These are phyloP conservation scores for Pogonophryne albipinna DNA, from an alignment of 2,797 vertebrate species.

Conservation along the genomic window DNA sequence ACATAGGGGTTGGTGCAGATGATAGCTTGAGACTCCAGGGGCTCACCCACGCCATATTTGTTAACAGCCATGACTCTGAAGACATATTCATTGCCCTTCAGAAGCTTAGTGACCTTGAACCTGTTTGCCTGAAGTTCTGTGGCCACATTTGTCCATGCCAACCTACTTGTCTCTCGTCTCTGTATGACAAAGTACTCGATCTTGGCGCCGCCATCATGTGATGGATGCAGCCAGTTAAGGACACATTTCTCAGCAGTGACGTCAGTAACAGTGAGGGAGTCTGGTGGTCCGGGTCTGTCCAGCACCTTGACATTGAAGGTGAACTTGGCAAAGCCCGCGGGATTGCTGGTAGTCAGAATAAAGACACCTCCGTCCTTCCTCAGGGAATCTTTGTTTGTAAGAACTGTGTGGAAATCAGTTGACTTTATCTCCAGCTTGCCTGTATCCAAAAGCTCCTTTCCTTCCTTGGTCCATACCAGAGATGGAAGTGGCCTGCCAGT, in stretches of 20 bases:
- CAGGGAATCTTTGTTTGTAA: conserved; percentile 93
- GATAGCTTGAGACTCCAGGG: conserved; percentile 92
- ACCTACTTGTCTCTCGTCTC: conserved; percentile 96
- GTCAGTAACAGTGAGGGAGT: conserved; percentile 91
- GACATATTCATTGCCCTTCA: conserved; percentile 98
- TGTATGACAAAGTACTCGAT: conserved; percentile 97
- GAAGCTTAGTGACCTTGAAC: conserved; percentile 95
- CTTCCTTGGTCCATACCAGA: conserved; percentile 96
- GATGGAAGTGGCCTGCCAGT: conserved; percentile 93
- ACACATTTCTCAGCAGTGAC: conserved; percentile 96
- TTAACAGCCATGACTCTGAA: conserved; percentile 99
- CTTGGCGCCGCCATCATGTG: conserved; percentile 96
- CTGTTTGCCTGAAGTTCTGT: conserved; percentile 94
- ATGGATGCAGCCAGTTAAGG: conserved; percentile 95
- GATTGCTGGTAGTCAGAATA: conserved; percentile 94
- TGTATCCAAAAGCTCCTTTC: conserved; percentile 94
- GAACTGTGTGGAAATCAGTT: conserved; percentile 92
- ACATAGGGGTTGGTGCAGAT: conserved; percentile 95
- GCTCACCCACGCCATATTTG: conserved; percentile 96
- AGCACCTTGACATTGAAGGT: conserved; percentile 96
- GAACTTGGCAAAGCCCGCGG: conserved; percentile 97
- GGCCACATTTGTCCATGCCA: conserved; percentile 97
- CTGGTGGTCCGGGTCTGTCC: conserved; percentile 96
- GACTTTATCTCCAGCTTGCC: conserved; percentile 95
- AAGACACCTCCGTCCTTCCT: conserved; percentile 94